Evolutionary conservation across 2,888 invertebrate species (phyloP).

Genomic region (Argyra leucocephala): DNA sequence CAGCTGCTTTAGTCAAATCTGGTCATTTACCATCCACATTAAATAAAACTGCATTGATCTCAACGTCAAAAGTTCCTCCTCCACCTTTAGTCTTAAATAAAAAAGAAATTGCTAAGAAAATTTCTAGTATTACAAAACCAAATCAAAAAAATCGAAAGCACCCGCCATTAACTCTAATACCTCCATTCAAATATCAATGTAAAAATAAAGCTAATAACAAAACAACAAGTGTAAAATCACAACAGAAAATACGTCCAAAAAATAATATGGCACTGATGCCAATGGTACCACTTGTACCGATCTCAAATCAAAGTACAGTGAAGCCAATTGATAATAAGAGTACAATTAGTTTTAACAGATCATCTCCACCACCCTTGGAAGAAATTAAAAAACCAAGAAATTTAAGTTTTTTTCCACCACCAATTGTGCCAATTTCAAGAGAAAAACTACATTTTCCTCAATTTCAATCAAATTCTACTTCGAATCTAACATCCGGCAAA

Average conservation of each 20-base stretch:
- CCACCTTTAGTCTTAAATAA: conserved; percentile 9
- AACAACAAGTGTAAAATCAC: neutral
- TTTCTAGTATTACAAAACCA: neutral
- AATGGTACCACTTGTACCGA: neutral
- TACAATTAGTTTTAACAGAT: neutral
- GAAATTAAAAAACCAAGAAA: neutral
- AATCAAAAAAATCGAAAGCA: neutral
- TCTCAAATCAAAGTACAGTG: neutral
- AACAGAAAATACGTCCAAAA: neutral
- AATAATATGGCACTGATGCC: neutral
- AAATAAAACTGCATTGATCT: conserved; percentile 14
- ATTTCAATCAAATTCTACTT: conserved; percentile 12
- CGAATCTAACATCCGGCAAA: neutral
- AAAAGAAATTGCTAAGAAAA: neutral
- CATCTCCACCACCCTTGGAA: neutral
- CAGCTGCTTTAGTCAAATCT: conserved; percentile 32
- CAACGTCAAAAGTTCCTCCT: conserved; percentile 13
- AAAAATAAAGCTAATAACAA: neutral
- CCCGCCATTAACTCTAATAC: neutral
- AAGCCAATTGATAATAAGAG: neutral
- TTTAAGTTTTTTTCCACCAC: neutral
- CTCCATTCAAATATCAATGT: neutral
- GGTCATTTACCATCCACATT: conserved; percentile 32
- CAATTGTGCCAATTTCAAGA: conserved; percentile 20
- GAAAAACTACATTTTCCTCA: conserved; percentile 19